Evolutionary conservation across 2,113 vertebrate genomes (phyloP), one percentile per base, ranked within the genome.

Genomic region (Girardinichthys multiradiatus): DNA sequence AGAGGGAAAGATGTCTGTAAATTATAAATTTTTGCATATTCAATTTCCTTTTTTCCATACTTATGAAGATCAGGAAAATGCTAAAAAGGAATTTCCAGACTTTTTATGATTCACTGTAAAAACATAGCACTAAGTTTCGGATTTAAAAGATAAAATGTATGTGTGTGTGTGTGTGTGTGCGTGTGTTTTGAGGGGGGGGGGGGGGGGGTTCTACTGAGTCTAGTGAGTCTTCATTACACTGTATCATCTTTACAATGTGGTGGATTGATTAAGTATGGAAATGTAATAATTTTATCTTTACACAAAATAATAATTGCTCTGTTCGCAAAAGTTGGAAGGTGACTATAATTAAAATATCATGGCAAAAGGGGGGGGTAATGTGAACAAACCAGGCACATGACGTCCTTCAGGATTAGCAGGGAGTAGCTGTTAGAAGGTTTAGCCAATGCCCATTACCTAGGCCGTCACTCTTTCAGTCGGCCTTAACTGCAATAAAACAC

Each of bases 371-470:
- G 4, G 2, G 26, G 48, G 67, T 76, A 27, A 6, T 15, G 29
- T 37, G 4, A 74, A 70, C 15, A 70, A 76, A 86, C 68, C 30
- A 17, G 64, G 28, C 68, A 70, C 24, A 17, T 39, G 70, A 39
- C 3, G 12, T 74, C 57, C 68, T 72, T 70, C 19, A 15, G 70
- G 28, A 63, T 77, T 6, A 29, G 68, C 54, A 19, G 48, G 66
- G 68, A 57, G 59, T 29, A 72, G 87, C 83, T 77, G 81, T 57
- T 91, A 85, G 48, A 51, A 90, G 83, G 70, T 77, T 77, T 63
- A 87, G 81, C 87, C 85, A 87, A 79, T 82, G 59, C 45, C 67
- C 62, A 81, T 87, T 74, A 84, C 84, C 76, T 77, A 72, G 72
- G 70, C 59, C 27, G 54, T 83, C 85, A 85, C 70, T 81, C 73